Percentiles rank a stretch among this genome's conserved stretches.
phyloP scores from a whole-genome alignment of 2,888 invertebrate genomes.

The Thymelicus acteon region DNA sequence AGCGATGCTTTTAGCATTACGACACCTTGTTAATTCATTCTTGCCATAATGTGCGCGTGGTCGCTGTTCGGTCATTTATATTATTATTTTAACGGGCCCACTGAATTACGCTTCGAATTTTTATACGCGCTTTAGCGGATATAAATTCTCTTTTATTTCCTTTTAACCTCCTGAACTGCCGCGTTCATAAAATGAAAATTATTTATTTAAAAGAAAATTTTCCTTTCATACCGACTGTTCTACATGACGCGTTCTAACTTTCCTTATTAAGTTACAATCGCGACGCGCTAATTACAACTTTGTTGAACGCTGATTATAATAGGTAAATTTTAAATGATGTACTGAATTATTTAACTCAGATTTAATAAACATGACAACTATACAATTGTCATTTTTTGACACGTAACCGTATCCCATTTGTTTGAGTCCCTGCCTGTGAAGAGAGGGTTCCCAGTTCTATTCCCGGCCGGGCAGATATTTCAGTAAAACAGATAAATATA shows the following conservation, averaged over 20 bases:
- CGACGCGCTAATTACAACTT: slow-evolving; percentile 1
- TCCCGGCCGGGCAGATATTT: no score
- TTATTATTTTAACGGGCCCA: slow-evolving; percentile 20
- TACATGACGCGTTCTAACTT: neutral
- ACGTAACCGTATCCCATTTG: no score
- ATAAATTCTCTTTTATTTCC: slow-evolving; percentile 15
- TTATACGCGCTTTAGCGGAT: slow-evolving; percentile 15
- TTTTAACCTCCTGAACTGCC: slow-evolving; percentile 14
- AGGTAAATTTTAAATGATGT: neutral
- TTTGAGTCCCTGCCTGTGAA: no score
- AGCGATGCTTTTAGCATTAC: slow-evolving; percentile 14
- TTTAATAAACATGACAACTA: no score
- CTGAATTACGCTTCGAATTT: slow-evolving; percentile 20
- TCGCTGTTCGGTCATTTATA: slow-evolving; percentile 16
- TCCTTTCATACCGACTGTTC: neutral
- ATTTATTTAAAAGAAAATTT: slow-evolving; percentile 3
- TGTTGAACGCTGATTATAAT: neutral
- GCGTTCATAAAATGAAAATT: slow-evolving; percentile 11
- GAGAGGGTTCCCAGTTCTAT: no score
- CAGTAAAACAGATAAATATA: no score
- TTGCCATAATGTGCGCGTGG: slow-evolving; percentile 19
- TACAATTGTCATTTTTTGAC: no score
- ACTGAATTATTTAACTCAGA: neutral
- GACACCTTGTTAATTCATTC: slow-evolving; percentile 28
- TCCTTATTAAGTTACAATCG: slow-evolving; percentile 8